Conservation (phyloP, 2,113 vertebrate genomes). For the Thunnus thynnus region DNA sequence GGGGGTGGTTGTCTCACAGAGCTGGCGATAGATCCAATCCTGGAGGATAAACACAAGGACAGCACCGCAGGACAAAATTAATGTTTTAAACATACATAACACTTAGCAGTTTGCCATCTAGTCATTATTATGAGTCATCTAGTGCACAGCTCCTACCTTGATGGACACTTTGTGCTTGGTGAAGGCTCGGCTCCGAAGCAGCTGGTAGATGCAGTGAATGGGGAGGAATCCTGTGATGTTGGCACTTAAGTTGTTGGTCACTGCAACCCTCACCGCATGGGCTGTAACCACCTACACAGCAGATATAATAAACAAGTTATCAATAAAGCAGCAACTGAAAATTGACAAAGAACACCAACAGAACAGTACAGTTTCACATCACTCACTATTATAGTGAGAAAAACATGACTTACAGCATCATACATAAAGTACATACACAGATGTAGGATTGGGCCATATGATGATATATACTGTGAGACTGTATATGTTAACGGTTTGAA, state of each 20-base stretch:
- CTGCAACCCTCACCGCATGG: constrained; percentile 96
- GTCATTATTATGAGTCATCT: rapidly evolving
- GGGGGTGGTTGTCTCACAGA: constrained; percentile 94
- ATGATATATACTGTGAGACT: too few relatives aligned
- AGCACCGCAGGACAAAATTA: not conserved
- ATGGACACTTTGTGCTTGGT: constrained; percentile 99
- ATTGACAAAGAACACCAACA: not conserved
- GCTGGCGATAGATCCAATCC: constrained; percentile 99
- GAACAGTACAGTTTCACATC: not conserved
- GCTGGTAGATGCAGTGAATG: constrained; percentile 98
- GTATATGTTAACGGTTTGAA: too few relatives aligned
- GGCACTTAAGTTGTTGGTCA: constrained; percentile 95
- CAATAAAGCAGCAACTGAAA: not conserved
- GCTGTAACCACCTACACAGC: constrained; percentile 93
- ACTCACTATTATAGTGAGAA: not conserved
- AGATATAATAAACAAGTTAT: constrained; percentile 12
- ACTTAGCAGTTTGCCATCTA: rapidly evolving
- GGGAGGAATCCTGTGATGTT: constrained; percentile 98
- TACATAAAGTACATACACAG: too few relatives aligned
- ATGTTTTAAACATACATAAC: not conserved
- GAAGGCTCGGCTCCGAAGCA: constrained; percentile 95
- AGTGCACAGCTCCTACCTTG: constrained; percentile 85
- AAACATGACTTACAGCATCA: too few relatives aligned
- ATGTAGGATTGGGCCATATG: too few relatives aligned
- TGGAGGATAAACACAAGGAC: constrained; percentile 61